phyloP scores from a whole-genome alignment of 2,113 vertebrate species.

The Burhinus oedicnemus region DNA sequence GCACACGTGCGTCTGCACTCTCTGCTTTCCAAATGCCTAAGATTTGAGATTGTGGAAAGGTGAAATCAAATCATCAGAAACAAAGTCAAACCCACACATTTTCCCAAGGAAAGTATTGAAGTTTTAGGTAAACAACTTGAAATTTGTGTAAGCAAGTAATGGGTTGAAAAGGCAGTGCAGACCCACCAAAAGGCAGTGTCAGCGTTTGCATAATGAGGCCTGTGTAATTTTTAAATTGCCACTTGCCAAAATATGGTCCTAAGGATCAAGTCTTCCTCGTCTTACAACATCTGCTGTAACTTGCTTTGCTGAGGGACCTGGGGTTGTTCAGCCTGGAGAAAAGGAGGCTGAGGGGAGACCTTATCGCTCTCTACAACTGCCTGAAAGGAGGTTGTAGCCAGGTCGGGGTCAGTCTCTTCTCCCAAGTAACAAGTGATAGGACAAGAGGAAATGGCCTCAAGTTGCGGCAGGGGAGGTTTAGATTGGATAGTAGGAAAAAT shows the following conservation, averaged over 20 bases:
- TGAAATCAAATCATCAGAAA: background rate
- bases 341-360: too few relatives aligned
- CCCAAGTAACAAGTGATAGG: too few relatives aligned
- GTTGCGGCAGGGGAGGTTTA: too few relatives aligned
- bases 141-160: background rate
- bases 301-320: background rate
- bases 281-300: background rate
- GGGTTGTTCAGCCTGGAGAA: too few relatives aligned
- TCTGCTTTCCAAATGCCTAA: background rate
- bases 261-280: background rate
- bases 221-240: background rate
- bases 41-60: background rate
- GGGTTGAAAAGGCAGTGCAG: too few relatives aligned
- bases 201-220: background rate
- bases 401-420: too few relatives aligned
- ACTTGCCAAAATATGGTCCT: background rate
- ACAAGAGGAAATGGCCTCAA: too few relatives aligned
- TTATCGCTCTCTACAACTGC: too few relatives aligned
- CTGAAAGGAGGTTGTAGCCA: too few relatives aligned
- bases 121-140: background rate
- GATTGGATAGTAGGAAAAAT: too few relatives aligned
- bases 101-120: background rate
- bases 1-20: rapidly evolving
- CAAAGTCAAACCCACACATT: background rate
- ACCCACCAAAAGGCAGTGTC: background rate